Evolutionary conservation across 1,140 invertebrate species (phyloP), one percentile per base, ranked within the genome.

Genomic region (Rhizoglyphus robini): DNA sequence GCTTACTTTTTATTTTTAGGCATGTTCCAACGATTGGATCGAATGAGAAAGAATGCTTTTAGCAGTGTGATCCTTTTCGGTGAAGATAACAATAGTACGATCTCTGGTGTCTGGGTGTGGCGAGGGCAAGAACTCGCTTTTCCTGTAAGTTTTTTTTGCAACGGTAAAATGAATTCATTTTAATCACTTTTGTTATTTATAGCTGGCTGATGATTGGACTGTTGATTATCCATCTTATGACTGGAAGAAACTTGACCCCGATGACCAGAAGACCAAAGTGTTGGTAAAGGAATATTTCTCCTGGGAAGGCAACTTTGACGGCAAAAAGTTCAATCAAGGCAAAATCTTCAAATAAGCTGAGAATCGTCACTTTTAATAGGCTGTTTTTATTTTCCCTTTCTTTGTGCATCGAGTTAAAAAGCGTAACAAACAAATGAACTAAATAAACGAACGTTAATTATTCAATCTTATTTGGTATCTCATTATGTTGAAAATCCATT

Each of bases 311-410:
- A 89, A 97, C 73, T 90, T 90, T 75, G 76, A 84, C 66, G 90
- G 91, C 65, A 86, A 92, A 72, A 84, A 88, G 76, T 96, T 97
- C 81, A 96, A 95, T 77, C 88, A 98, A 81, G 96, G 96, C 77
- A 99, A 99, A 81, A 92, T 98, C 75, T 99, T 98, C 82, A 99
- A 99, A 82, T 99, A 87, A 88, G n/a, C n/a, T n/a, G n/a, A n/a
- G n/a, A n/a, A n/a, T n/a, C n/a, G n/a, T n/a, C n/a, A n/a, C n/a
- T n/a, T n/a, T n/a, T n/a, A n/a, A n/a, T n/a, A n/a, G n/a, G n/a
- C n/a, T n/a, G n/a, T n/a, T n/a, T n/a, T n/a, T n/a, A n/a, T n/a
- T n/a, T n/a, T n/a, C n/a, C n/a, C n/a, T n/a, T n/a, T n/a, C n/a
- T n/a, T n/a, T n/a, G n/a, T n/a, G n/a, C n/a, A n/a, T n/a, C n/a